Base-by-base conservation (phyloP, 2,888 invertebrate genomes). In the Parasteatoda lunata region DNA sequence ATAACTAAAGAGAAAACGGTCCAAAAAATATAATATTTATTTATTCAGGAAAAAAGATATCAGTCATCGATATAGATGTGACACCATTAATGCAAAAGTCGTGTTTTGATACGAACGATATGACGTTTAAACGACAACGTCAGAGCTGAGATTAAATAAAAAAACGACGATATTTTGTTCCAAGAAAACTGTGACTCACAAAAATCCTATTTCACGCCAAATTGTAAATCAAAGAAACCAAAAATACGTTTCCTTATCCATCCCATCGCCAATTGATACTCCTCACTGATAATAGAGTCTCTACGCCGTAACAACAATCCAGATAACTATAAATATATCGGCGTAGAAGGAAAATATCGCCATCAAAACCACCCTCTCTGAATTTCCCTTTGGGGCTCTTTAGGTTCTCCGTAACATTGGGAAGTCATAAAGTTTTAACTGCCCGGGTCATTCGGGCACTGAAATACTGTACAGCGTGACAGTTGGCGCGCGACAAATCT, bases 401-500 rank as follows among this genome's bases (percentile, higher is more conserved):
- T 59, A 59, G 59, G 59, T 9, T n/a, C n/a, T n/a, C 59, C 59
- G 59, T 7, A 59, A 13, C 59, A 30, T 30, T 30, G 30, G 30
- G 30, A 30, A 30, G 59, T 59, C 59, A 59, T 59, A 59, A 59
- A 59, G n/a, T 59, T 59, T 59, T 59, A 59, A 59, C 59, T 59
- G 59, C 59, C 59, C 59, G 59, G 59, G 59, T 59, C 59, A 59
- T 59, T 59, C 59, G 30, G 30, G 30, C 30, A 30, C 30, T 30
- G 30, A 30, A 30, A 30, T 30, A 30, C 30, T 0, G 30, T 30
- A 2, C 30, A 30, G 1, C 30, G 59, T 59, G 59, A 59, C 59
- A 59, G 59, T 59, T 59, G 59, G 59, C 59, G 11, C 59, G 59
- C 59, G 59, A 59, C 59, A 59, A 59, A 59, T 59, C 59, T 59